phyloP scores from a whole-genome alignment of 2,888 invertebrate species.

The Cybosia mesomella region DNA sequence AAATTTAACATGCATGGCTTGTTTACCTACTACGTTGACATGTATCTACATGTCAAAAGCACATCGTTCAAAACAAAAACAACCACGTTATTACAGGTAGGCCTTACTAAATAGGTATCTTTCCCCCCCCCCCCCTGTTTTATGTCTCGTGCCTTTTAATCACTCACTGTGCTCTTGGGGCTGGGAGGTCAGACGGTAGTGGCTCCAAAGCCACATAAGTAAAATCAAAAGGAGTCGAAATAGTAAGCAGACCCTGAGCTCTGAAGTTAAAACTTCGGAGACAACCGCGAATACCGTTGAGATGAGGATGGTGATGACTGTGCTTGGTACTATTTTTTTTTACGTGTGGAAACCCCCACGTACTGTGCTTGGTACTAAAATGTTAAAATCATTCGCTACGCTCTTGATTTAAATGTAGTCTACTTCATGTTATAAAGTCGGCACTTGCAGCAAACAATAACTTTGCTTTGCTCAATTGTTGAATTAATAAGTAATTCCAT shows the following conservation, averaged over 20 bases:
- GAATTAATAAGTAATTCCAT: background rate
- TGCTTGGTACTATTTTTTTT: too few relatives aligned
- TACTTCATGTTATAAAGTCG: background rate
- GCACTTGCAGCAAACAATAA: background rate
- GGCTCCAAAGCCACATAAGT: background rate
- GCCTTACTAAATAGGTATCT: too few relatives aligned
- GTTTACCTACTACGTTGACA: background rate
- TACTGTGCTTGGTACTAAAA: background rate
- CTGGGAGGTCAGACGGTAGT: background rate
- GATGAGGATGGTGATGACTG: background rate
- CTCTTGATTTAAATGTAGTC: background rate
- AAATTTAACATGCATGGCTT: background rate
- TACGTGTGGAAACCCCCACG: too few relatives aligned
- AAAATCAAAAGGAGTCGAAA: background rate
- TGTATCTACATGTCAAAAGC: background rate
- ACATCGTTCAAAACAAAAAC: constrained; percentile 1
- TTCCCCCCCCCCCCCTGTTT: too few relatives aligned
- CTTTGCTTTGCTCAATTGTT: background rate
- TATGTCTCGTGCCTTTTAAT: background rate
- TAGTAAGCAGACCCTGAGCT: background rate
- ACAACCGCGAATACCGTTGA: background rate
- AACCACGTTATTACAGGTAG: background rate
- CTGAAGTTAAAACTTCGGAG: background rate
- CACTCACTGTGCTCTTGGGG: background rate
- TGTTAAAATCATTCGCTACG: background rate